Percentiles rank a stretch among this genome's conserved stretches.
Conservation (phyloP, 2,888 invertebrate species). For the Agrotis clavis region DNA sequence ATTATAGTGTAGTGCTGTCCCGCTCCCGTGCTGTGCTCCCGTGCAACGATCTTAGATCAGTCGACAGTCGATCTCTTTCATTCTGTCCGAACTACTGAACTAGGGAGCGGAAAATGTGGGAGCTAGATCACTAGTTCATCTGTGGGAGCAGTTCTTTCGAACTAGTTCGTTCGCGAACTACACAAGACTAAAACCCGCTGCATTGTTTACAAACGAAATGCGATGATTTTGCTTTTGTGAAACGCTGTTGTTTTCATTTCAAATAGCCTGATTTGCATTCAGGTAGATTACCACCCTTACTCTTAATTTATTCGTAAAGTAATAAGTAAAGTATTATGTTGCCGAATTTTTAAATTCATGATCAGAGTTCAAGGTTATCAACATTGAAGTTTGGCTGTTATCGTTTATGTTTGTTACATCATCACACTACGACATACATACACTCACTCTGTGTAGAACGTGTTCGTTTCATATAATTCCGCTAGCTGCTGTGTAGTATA, state of each 20-base stretch:
- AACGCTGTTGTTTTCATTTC: not conserved
- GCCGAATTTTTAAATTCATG: constrained; percentile 5
- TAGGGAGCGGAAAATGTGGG: too few relatives aligned
- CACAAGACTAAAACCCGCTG: too few relatives aligned
- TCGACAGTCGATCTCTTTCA: too few relatives aligned
- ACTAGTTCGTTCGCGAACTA: too few relatives aligned
- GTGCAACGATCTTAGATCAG: too few relatives aligned
- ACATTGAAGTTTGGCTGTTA: constrained; percentile 42
- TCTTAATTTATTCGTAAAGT: not conserved
- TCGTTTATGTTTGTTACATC: constrained; percentile 65
- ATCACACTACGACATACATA: constrained; percentile 54
- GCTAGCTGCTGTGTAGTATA: constrained; percentile 22
- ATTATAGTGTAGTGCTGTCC: too few relatives aligned
- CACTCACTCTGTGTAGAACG: constrained; percentile 31
- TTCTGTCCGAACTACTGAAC: too few relatives aligned
- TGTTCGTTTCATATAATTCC: constrained; percentile 12
- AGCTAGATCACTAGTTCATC: too few relatives aligned
- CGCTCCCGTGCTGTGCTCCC: too few relatives aligned
- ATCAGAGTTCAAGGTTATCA: constrained; percentile 62
- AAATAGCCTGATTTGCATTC: not conserved
- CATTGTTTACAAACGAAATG: constrained; percentile 6
- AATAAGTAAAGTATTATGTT: too few relatives aligned
- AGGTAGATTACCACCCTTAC: not conserved
- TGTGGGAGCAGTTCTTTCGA: too few relatives aligned
- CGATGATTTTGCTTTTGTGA: not conserved